Evolutionary conservation across 2,113 vertebrate species (phyloP).

Genomic region (Varanus komodoensis): DNA sequence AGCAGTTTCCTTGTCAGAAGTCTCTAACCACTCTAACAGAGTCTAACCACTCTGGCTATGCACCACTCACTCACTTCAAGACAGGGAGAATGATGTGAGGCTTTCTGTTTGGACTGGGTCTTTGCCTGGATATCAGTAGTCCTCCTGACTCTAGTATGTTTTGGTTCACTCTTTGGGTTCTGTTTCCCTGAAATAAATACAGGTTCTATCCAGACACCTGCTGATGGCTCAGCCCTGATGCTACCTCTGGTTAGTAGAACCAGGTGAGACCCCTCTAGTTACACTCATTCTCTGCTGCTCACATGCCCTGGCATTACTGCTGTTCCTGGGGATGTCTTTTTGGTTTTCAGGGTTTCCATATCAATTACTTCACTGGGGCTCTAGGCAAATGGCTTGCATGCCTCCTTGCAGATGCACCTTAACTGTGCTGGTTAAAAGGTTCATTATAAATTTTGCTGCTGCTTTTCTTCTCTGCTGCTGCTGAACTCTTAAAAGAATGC

Average conservation of each 20-base stretch:
- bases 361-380: neutral
- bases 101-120: neutral
- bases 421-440: neutral
- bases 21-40: too few species aligned
- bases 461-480: constrained; percentile 47
- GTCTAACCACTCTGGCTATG: neutral
- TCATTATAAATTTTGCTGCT: neutral
- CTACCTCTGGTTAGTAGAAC: neutral
- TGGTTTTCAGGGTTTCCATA: neutral
- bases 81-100: neutral
- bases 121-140: neutral
- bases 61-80: neutral
- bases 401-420: neutral
- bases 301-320: neutral
- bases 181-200: neutral
- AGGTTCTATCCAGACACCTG: neutral
- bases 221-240: neutral
- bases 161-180: neutral
- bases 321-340: neutral
- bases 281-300: neutral
- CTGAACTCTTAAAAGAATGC: constrained; percentile 40
- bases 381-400: neutral
- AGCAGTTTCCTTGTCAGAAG: neutral
- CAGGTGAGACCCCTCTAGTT: neutral
- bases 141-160: neutral